Evolutionary conservation across 1,140 invertebrate genomes (phyloP), one percentile per base, ranked within the genome.

Genomic region (Formica selysi): DNA sequence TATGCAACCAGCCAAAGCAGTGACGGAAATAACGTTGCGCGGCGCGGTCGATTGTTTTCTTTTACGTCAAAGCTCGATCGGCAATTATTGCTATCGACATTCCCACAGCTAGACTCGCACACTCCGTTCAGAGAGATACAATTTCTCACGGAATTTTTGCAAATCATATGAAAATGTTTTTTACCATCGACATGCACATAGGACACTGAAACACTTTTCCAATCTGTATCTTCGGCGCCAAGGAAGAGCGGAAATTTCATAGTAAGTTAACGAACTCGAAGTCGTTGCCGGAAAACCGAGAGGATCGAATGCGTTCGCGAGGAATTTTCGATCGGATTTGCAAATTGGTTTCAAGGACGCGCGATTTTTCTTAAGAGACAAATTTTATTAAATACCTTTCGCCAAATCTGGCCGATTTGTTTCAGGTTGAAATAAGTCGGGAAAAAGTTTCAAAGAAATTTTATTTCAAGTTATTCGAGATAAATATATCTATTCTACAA

Each of bases 361-460:
- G 36, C 4, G 11, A 62, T 48, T 81, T 61, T 81, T 70, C 36
- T 22, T 3, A 32, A 54, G 26, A 29, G 26, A 13, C 48, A 26
- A 3, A 59, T 80, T 83, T 80, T 44, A 19, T 51, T 51, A 81
- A 81, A 59, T 59, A 11, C 19, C 29, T 71, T 41, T 81, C 38
- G 26, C 11, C 36, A 6, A 22, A 1, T 2, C 3, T 16, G 7
- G 10, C 10, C 26, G 16, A 10, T 29, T 11, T 1, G 36, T 7
- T 76, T 54, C n/a, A 11, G 32, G 1, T 7, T 16, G 13, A 57
- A 57, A 51, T 16, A 29, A 29, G 1, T 19, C 22, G 29, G 7
- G 13, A 62, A 62, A 29, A n/a, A 59, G 16, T 36, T 41, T 10
- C 1, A 76, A 41, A 0, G 2, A 29, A 41, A 61, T 16, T 29